phyloP scores from a whole-genome alignment of 2,888 invertebrate genomes.

The Spicauda simplicius region DNA sequence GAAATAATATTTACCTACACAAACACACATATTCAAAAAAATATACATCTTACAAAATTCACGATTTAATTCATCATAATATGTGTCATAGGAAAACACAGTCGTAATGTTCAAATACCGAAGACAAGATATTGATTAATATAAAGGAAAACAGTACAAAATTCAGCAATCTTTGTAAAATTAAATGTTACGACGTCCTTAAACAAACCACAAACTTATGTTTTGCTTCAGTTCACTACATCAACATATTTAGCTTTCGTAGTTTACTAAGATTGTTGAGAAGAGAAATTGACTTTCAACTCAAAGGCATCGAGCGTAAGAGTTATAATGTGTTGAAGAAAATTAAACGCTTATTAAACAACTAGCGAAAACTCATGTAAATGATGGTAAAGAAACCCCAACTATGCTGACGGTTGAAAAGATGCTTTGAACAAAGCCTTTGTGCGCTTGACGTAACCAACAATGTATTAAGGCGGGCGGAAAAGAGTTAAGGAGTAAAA shows the following conservation, averaged over 20 bases:
- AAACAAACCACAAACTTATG: not conserved
- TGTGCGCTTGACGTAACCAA: conserved; percentile 46
- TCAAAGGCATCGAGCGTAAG: not conserved
- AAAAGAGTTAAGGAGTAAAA: conserved; percentile 14
- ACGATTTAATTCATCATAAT: too few species aligned
- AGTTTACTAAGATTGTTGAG: not conserved
- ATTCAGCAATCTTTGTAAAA: not conserved
- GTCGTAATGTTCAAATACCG: too few species aligned
- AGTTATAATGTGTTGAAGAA: conserved; percentile 2
- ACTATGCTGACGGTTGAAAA: conserved; percentile 51
- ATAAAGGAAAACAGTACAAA: too few species aligned
- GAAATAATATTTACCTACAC: too few species aligned
- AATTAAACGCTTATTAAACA: conserved; percentile 31
- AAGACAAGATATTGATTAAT: too few species aligned
- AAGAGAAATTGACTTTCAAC: not conserved
- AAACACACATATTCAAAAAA: too few species aligned
- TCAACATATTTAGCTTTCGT: not conserved
- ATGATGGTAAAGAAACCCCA: conserved; percentile 61
- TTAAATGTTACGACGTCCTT: not conserved
- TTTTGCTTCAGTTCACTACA: not conserved
- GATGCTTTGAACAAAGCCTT: conserved; percentile 62
- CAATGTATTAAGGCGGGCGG: conserved; percentile 21
- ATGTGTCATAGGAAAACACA: too few species aligned
- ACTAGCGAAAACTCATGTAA: conserved; percentile 63
- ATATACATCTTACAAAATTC: too few species aligned